Base-by-base conservation (phyloP, 2,113 vertebrate species). In the Terrapene triunguis region DNA sequence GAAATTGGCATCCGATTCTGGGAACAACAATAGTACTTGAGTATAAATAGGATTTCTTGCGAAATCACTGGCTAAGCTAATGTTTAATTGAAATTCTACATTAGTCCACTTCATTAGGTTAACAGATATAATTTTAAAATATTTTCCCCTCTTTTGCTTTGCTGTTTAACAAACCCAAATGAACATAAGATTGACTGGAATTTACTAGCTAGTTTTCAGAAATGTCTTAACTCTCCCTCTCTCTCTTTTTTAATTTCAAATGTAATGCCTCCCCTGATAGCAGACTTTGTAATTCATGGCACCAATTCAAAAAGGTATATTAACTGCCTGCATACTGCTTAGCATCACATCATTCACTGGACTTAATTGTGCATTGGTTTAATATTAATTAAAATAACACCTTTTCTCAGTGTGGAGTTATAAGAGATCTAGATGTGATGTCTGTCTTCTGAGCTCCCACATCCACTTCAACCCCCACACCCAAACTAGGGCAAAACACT, bases 261-360 rank as follows among this genome's bases (percentile, higher is more conserved):
- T 91, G 74, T 98, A 98, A 98, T 98, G 96, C 98, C 95, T 98
- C 97, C 96, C 97, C 98, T 98, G 98, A 98, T 98, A 97, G 93
- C 84, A 98, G 95, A 94, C 93, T 98, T 97, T 98, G 98, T 98
- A 98, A 98, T 98, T 98, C 92, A 95, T 98, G 98, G 98, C 98
- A 98, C 93, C 35, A 90, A 98, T 98, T 98, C 98, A 98, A 98
- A 96, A 98, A 98, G 95, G 92, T 98, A 89, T 98, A 98, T 98
- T 97, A 98, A 98, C 95, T 96, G 93, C 97, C 96, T 94, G 96
- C 98, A 96, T 98, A 96, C 87, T 94, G 74, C 57, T 96, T 85
- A 95, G 94, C 92, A 97, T 96, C 96, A 85, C 65, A 96, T 92
- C 92, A 95, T 96, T 98, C 97, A 96, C 88, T 94, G 95, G 94